phyloP scores from a whole-genome alignment of 2,888 invertebrate genomes.

The Petrophora chlorosata region DNA sequence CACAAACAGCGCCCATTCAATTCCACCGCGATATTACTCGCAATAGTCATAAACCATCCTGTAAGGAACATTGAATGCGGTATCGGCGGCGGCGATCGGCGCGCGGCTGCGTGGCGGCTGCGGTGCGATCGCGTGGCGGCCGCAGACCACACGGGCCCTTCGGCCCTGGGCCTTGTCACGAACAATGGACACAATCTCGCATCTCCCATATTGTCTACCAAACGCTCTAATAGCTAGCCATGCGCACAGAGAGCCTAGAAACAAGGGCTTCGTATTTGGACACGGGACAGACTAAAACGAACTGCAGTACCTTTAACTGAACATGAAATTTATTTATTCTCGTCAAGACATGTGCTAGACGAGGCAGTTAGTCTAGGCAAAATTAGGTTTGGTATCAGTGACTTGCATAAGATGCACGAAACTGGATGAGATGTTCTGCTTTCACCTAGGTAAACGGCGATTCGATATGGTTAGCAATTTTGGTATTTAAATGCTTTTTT shows the following conservation, averaged over 20 bases:
- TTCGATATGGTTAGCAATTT: too few relatives aligned
- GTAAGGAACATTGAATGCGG: constrained; percentile 35
- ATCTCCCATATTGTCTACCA: constrained; percentile 72
- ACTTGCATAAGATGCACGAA: too few relatives aligned
- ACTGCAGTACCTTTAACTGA: too few relatives aligned
- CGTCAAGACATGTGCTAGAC: too few relatives aligned
- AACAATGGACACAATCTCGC: constrained; percentile 67
- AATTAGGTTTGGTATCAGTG: too few relatives aligned
- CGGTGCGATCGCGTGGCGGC: constrained; percentile 13
- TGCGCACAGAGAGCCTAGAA: constrained; percentile 25
- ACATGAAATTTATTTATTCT: too few relatives aligned
- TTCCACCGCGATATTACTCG: constrained; percentile 22
- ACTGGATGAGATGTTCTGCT: too few relatives aligned
- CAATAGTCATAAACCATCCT: constrained; percentile 38
- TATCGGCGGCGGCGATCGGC: constrained; percentile 28
- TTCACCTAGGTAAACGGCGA: too few relatives aligned
- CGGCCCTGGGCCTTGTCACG: constrained; percentile 47
- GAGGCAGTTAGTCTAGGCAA: too few relatives aligned
- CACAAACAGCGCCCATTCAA: constrained; percentile 25
- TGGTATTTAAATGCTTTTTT: too few relatives aligned
- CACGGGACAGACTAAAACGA: too few relatives aligned
- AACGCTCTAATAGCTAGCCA: constrained; percentile 62
- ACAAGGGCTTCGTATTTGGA: constrained; percentile 3
- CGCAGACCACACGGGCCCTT: constrained; percentile 40
- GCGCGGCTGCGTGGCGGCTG: constrained; percentile 9